phyloP scores from a whole-genome alignment of 2,113 vertebrate species.

The Psittacula cyanocephala region DNA sequence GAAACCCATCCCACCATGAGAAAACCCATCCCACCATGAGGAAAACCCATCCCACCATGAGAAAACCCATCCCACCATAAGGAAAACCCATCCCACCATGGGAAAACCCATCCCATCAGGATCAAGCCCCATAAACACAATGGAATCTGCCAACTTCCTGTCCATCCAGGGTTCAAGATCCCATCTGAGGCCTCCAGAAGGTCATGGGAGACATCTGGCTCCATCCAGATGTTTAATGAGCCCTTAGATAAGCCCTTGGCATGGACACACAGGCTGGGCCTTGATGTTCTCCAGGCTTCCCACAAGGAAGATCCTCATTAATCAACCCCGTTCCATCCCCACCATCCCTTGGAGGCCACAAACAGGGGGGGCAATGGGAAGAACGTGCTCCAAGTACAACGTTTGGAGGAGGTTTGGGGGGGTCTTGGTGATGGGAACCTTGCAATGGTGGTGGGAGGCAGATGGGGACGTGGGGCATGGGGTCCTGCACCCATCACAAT shows the following conservation, averaged over 20 bases:
- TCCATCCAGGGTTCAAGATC: background rate
- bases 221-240: background rate
- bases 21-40: too few species aligned
- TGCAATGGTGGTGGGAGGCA: background rate
- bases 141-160: background rate
- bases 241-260: background rate
- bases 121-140: background rate
- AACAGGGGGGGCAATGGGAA: background rate
- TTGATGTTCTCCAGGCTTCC: too few species aligned
- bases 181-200: background rate
- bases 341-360: background rate
- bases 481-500: background rate
- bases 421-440: background rate
- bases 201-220: background rate
- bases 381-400: background rate
- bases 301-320: background rate
- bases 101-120: too few species aligned
- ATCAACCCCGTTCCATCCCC: background rate
- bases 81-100: too few species aligned
- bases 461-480: background rate
- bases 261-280: too few species aligned
- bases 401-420: too few species aligned
- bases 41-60: too few species aligned
- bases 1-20: too few species aligned
- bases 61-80: background rate